Evolutionary conservation across 2,797 vertebrate genomes (phyloP).

Genomic region (Euphonia xanthogaster): DNA sequence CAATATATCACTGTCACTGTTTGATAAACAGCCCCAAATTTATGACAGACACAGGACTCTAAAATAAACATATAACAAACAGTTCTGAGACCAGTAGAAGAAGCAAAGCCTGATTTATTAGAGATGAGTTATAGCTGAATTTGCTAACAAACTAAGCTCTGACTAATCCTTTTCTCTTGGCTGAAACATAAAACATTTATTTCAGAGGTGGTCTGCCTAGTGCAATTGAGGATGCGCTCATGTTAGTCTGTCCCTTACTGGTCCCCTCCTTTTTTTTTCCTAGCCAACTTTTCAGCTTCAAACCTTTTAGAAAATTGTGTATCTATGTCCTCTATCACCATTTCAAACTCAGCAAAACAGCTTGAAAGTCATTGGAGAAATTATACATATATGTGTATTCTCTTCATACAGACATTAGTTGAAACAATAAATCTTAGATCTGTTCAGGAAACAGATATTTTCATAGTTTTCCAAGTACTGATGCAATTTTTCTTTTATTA

Average conservation of each 20-base stretch:
- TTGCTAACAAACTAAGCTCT: constrained; percentile 6
- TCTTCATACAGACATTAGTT: background rate
- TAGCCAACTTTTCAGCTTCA: background rate
- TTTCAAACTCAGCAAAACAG: background rate
- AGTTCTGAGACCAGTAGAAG: background rate
- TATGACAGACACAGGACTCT: background rate
- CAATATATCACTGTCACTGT: background rate
- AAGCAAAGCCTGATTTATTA: constrained; percentile 13
- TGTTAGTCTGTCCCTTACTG: background rate
- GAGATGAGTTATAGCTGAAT: background rate
- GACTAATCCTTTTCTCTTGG: background rate
- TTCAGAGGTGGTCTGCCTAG: background rate
- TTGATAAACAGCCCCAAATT: constrained; percentile 32
- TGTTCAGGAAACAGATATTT: background rate
- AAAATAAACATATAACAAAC: constrained; percentile 30
- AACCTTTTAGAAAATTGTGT: background rate
- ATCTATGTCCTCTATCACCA: background rate
- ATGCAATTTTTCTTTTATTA: background rate
- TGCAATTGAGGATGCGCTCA: background rate
- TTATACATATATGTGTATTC: background rate
- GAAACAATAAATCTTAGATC: background rate
- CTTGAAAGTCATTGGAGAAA: background rate
- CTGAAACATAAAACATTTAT: background rate
- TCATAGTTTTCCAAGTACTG: background rate
- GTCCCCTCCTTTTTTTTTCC: background rate